Evolutionary conservation across 1,140 invertebrate genomes (phyloP), one percentile per base, ranked within the genome.

Genomic region (Coelopa frigida): DNA sequence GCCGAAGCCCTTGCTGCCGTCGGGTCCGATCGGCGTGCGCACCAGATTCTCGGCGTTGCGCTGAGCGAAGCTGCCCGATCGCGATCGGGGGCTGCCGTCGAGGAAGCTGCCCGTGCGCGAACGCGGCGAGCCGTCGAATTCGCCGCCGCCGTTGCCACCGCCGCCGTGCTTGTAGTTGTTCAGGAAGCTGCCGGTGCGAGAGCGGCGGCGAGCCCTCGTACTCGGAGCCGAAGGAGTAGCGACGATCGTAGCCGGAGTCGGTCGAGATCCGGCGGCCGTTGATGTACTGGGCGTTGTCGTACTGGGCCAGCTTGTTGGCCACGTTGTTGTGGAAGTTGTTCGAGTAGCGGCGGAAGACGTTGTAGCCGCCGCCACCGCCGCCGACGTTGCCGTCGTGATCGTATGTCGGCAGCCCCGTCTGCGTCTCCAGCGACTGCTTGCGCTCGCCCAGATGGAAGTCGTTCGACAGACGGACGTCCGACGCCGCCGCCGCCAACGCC

Each of bases 181-280:
- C 8, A 69, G 47, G 46, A 69, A 69, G 44, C 66, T 68, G 5
- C 54, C 57, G 2, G 59, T 64, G 15, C 66, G 52, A 0, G 66
- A 70, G 5, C 67, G 48, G n/a, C 12, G 62, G 65, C 4, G 64
- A 68, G 1, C 62, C 60, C 18, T 67, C 62, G 5, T 57, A 64
- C 36, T 70, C 66, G 4, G 67, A 70, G 14, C 59, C 57, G 29
- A 67, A 67, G 20, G 67, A 70, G 32, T 45, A 63, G 27, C 61
- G 61, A 8, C 67, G 61, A 63, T 70, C 67, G 41, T 68, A 70
- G 31, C 67, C 67, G 1, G 67, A 70, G 26, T 70, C 67, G 18
- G 63, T 65, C 31, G 67, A 70, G 21, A 67, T 61, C 40, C 61
- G 57, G 7, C 67, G 50, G 10, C 66, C 66, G 3, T 63, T 63